phyloP scores from a whole-genome alignment of 2,888 invertebrate species.

The Mesoligia furuncula region DNA sequence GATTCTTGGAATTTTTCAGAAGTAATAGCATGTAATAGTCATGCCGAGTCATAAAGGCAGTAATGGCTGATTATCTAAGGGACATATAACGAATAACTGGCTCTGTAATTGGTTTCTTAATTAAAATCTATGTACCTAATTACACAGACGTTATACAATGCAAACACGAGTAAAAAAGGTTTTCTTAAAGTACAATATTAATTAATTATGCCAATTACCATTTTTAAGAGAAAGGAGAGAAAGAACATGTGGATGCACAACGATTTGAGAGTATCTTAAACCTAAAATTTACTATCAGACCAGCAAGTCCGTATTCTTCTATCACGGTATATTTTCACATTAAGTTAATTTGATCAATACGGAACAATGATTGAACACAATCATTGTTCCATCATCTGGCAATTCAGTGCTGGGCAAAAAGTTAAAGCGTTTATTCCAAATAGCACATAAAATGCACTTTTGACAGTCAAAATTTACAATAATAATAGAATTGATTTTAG shows the following conservation, averaged over 20 bases:
- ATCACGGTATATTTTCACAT: neutral
- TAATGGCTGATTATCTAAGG: neutral
- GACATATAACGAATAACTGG: constrained; percentile 22
- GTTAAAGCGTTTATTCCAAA: too few relatives aligned
- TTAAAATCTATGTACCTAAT: constrained; percentile 3
- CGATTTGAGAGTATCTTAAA: neutral
- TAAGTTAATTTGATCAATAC: neutral
- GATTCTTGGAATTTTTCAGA: neutral
- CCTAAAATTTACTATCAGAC: neutral
- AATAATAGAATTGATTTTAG: too few relatives aligned
- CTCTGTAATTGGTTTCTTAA: constrained; percentile 11
- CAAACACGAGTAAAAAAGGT: neutral
- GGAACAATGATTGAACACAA: neutral
- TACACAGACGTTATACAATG: neutral
- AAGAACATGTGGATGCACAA: too few relatives aligned
- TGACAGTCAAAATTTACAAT: too few relatives aligned
- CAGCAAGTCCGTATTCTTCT: neutral
- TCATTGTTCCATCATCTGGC: too few relatives aligned
- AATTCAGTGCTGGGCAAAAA: neutral
- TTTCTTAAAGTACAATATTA: neutral
- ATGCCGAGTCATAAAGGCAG: neutral
- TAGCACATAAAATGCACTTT: neutral
- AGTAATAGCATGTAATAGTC: neutral
- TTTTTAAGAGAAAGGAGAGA: neutral
- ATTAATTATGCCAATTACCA: neutral